Evolutionary conservation across 30 jellyfish, hydroid and myxozoan species (phyloP), one percentile per base, ranked within the genome.

Genomic region (Catostylus mosaicus): DNA sequence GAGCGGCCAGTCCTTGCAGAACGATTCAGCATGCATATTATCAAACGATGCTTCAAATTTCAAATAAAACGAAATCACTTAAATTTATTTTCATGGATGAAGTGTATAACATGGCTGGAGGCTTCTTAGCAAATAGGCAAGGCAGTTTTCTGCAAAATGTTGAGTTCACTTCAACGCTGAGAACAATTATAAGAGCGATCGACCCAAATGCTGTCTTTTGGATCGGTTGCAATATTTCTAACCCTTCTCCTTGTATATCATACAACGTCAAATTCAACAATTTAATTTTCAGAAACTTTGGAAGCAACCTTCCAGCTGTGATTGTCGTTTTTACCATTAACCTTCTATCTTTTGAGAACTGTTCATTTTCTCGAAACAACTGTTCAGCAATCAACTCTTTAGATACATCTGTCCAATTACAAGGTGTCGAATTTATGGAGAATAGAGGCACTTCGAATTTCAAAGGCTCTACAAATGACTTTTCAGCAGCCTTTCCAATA

Each of bases 321-420:
- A 4, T 91, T 3, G 68, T 85, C 24, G 72, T 84, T 6, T 91
- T 92, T 75, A 60, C 71, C 0, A 72, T 85, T 18, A 56, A 31
- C 3, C 40, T 37, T 18, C 46, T 91, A 24, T 22, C 38, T 4
- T 47, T 91, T 4, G 31, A 38, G 12, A 57, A 62, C 52, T 75
- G 92, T 67, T 31, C 67, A 46, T 91, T 91, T 52, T 9, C 0
- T 20, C 33, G 63, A 2, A 91, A 91, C 40, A 85, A 66, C 24
- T 78, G 98, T 59, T 82, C 98, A 7, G 96, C 91, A 19, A 36
- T 91, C 6, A 91, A 91, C 46, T 56, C 86, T 4, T 37, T 91
- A 22, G 96, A 91, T 68, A 52, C 98, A 0, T 52, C 86, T 11
- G 84, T 85, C 3, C 18, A 54, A 12, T 67, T 91, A 30, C 29